Evolutionary conservation across 2,888 invertebrate species (phyloP), one percentile per base, ranked within the genome.

Genomic region (Cosmia trapezina): DNA sequence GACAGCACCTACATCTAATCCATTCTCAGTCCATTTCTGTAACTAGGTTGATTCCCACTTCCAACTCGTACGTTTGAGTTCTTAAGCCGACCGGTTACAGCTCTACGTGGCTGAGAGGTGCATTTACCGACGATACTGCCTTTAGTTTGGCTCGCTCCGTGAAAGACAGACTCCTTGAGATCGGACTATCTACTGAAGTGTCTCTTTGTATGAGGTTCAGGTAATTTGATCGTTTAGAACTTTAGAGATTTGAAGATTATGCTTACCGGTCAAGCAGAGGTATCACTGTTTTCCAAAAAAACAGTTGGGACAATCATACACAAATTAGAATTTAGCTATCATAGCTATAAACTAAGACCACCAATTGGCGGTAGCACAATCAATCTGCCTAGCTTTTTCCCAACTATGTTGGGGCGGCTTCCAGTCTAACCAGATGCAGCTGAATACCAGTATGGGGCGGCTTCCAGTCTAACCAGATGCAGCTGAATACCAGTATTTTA

Each of bases 121-220:
- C 80, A 80, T 80, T 76, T 65, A 64, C 33, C 45, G 49, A 56
- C 49, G 73, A 80, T 79, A 72, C 73, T 51, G 54, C 73, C 73
- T 73, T 80, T 76, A 79, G 59, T 33, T 14, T 49, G 49, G 17
- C 45, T 64, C 14, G 33, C 47, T 76, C 60, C 14, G 60, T 37
- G 65, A 76, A 64, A 71, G 22, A 57, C 53, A 57, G 37, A 51
- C 61, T 78, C 17, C 47, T 70, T 47, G 57, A 62, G 47, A 3
- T 63, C 12, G 41, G 41, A 54, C 62, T 61, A 47, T 47, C 57
- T 47, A 61, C 56, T 47, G 41, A 28, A 57, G 49, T 56, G 56
- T 28, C 56, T 57, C 17, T 43, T 17, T 37, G 22, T 41, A 37
- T 6, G 4, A 33, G 33, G 12, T 49, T 49, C 28, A 1, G 19